These are phyloP conservation scores for Lophotriccus pileatus DNA, from an alignment of 2,797 vertebrate species.

Conservation along the genomic window DNA sequence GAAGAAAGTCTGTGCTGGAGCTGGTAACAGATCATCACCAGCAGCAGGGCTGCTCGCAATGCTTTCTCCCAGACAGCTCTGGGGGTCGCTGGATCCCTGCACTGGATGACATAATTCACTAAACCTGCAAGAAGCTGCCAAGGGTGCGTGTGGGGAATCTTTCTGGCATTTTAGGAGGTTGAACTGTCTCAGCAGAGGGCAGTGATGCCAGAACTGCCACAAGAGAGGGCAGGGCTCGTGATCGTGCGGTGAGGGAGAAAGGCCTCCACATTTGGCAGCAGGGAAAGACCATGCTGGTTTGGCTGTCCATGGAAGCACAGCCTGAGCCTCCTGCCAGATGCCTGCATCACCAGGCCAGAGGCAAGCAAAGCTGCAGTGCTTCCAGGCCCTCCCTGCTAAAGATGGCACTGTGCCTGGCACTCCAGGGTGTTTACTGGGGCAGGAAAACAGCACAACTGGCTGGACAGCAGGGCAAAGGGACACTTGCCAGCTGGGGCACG, in stretches of 20 bases:
- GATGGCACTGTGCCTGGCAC: not conserved
- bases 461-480: not conserved
- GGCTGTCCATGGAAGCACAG: not conserved
- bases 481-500: not conserved
- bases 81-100: not conserved
- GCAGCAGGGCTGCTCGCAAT: rapidly evolving
- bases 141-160: not conserved
- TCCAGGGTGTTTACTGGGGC: not conserved
- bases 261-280: not conserved
- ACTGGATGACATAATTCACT: not conserved
- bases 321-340: not conserved
- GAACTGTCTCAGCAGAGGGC: not conserved
- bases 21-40: not conserved
- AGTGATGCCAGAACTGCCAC: not conserved
- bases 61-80: not conserved
- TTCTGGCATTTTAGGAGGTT: not conserved
- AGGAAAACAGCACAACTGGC: not conserved
- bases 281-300: rapidly evolving
- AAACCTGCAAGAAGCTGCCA: not conserved
- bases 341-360: not conserved
- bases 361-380: not conserved
- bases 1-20: not conserved
- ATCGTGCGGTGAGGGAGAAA: rapidly evolving
- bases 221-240: not conserved
- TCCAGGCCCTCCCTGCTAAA: not conserved